phyloP scores from a whole-genome alignment of 2,888 invertebrate species.

The Rosalia funebris region DNA sequence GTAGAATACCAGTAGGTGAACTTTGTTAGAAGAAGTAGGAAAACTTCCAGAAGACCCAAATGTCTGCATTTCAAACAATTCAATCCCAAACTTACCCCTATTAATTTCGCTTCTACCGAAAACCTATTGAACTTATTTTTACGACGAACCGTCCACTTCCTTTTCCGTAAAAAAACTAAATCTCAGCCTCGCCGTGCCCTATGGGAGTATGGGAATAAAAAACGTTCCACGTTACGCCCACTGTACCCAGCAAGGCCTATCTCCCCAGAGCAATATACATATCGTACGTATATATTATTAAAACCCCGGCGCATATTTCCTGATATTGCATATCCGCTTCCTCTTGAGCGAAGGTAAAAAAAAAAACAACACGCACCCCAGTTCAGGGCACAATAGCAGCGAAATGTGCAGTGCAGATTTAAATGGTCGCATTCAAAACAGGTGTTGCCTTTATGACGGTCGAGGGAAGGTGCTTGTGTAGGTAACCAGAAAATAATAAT shows the following conservation, averaged over 20 bases:
- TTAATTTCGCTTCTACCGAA: not conserved
- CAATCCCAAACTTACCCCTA: too few relatives aligned
- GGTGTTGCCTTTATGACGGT: slow-evolving; percentile 12
- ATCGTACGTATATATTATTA: slow-evolving; percentile 19
- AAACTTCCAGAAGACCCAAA: too few relatives aligned
- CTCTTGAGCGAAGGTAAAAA: slow-evolving; percentile 17
- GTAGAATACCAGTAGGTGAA: too few relatives aligned
- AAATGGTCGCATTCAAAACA: slow-evolving; percentile 10
- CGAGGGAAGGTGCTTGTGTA: not conserved
- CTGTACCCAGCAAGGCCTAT: slow-evolving; percentile 24
- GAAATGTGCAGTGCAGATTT: slow-evolving; percentile 18
- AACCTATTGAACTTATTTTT: not conserved
- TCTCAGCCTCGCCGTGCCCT: slow-evolving; percentile 25
- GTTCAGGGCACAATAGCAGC: not conserved
- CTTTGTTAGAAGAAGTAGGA: too few relatives aligned
- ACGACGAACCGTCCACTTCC: slow-evolving; percentile 10
- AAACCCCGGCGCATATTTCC: slow-evolving; percentile 39
- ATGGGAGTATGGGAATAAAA: slow-evolving; percentile 29
- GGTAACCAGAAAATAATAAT: slow-evolving; percentile 11
- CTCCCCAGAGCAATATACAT: slow-evolving; percentile 15
- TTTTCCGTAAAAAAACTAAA: slow-evolving; percentile 24
- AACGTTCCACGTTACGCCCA: slow-evolving; percentile 16
- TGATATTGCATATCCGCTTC: slow-evolving; percentile 41
- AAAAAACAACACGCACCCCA: slow-evolving; percentile 13
- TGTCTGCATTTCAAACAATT: too few relatives aligned